These are phyloP conservation scores for Solea senegalensis DNA, from an alignment of 2,113 vertebrate genomes.

Conservation along the genomic window DNA sequence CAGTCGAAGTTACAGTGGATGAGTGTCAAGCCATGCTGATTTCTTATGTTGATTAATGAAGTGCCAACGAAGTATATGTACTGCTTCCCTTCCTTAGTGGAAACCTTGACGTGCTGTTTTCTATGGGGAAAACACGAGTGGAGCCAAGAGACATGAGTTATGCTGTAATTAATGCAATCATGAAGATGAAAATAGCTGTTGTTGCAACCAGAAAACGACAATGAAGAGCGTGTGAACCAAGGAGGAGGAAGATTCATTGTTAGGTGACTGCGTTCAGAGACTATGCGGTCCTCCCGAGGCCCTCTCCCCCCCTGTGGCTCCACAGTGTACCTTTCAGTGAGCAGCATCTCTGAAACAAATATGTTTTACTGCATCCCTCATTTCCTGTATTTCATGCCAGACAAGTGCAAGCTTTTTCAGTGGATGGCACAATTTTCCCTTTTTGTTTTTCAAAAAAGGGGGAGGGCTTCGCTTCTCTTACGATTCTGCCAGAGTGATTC, in stretches of 20 bases:
- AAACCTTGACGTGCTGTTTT: slow-evolving; percentile 64
- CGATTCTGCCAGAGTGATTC: slow-evolving; percentile 73
- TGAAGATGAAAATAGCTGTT: slow-evolving; percentile 79
- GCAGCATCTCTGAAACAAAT: slow-evolving; percentile 45
- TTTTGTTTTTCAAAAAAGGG: slow-evolving; percentile 60
- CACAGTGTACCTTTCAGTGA: slow-evolving; percentile 35
- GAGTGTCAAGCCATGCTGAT: slow-evolving; percentile 63
- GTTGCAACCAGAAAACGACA: slow-evolving; percentile 57
- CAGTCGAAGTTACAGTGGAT: slow-evolving; percentile 17
- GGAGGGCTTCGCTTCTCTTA: slow-evolving; percentile 52
- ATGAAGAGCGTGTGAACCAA: slow-evolving; percentile 45
- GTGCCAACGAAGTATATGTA: slow-evolving; percentile 67
- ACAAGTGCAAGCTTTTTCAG: slow-evolving; percentile 47
- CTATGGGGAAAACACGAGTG: slow-evolving; percentile 69
- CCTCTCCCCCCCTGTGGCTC: background rate
- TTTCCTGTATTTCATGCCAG: slow-evolving; percentile 31
- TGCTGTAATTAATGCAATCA: slow-evolving; percentile 79
- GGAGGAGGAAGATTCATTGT: slow-evolving; percentile 54
- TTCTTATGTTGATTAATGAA: slow-evolving; percentile 78
- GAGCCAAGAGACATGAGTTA: slow-evolving; percentile 66
- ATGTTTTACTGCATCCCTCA: slow-evolving; percentile 37
- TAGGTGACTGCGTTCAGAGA: slow-evolving; percentile 38
- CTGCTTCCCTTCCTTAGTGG: slow-evolving; percentile 61
- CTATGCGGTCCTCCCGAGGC: slow-evolving; percentile 31
- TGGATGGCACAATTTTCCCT: slow-evolving; percentile 51